Evolutionary conservation across 2,888 invertebrate genomes (phyloP).

Genomic region (Ecdyonurus torrentis): DNA sequence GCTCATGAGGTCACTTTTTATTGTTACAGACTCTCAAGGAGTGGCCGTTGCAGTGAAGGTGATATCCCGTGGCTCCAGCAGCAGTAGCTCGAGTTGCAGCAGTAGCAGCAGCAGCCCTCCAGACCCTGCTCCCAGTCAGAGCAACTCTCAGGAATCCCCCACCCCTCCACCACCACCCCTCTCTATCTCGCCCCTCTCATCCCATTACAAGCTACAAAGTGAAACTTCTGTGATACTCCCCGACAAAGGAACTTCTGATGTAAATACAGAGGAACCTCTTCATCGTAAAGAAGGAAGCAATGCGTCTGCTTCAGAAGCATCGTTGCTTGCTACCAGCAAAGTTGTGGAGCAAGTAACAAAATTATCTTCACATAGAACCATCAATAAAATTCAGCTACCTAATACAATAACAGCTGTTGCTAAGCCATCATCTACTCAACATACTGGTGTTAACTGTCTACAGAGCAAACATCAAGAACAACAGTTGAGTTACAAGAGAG

Average conservation of each 20-base stretch:
- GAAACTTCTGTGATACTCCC: constrained; percentile 2
- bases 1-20: neutral
- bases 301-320: neutral
- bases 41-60: constrained; percentile 16
- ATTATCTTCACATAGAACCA: neutral
- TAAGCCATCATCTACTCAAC: neutral
- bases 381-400: neutral
- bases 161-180: neutral
- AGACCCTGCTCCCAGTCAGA: neutral
- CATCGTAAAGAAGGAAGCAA: neutral
- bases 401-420: constrained; percentile 1
- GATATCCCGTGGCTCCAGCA: constrained; percentile 11
- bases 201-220: neutral
- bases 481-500: neutral
- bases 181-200: neutral
- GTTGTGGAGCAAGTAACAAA: neutral
- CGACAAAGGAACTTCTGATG: neutral
- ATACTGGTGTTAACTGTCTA: neutral
- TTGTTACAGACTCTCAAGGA: constrained; percentile 26
- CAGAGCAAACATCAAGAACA: neutral
- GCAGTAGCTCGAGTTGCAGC: constrained; percentile 3
- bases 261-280: neutral
- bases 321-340: neutral
- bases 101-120: neutral
- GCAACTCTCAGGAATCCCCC: neutral